These are phyloP conservation scores for Hemitrygon akajei DNA, from an alignment of 2,797 vertebrate species.

Conservation along the genomic window DNA sequence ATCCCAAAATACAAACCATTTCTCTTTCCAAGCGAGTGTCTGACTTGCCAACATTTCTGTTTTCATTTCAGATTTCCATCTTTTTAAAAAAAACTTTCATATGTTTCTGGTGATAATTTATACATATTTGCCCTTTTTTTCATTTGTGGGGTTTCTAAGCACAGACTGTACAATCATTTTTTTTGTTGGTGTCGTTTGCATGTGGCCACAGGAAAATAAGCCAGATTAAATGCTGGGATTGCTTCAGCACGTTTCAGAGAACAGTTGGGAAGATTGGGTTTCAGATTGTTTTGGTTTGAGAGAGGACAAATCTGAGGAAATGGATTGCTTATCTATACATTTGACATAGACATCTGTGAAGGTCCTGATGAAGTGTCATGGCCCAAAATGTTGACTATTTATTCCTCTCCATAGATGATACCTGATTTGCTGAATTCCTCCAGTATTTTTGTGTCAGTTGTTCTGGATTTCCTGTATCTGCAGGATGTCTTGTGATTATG, in stretches of 20 bases:
- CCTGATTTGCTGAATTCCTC: no score
- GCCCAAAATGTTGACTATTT: no score
- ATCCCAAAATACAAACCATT: no score
- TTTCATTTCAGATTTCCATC: background rate
- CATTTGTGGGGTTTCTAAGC: background rate
- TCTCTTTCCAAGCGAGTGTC: no score
- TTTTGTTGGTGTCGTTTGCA: background rate
- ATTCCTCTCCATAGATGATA: no score
- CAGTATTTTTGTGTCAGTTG: no score
- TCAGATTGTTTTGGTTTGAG: background rate
- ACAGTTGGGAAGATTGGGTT: background rate
- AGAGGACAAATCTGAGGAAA: background rate
- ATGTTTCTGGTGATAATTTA: no score
- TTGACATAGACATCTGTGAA: no score
- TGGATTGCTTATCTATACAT: background rate
- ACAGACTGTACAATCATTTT: background rate
- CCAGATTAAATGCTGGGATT: background rate
- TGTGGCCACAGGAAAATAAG: background rate
- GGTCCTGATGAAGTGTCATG: no score
- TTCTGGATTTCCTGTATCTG: no score
- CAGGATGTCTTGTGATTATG: no score
- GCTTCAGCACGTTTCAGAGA: background rate
- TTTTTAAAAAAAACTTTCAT: background rate
- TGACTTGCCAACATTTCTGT: no score
- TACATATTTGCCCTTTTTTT: background rate